Base-by-base conservation (phyloP, 2,113 vertebrate genomes). In the Prionailurus viverrinus region DNA sequence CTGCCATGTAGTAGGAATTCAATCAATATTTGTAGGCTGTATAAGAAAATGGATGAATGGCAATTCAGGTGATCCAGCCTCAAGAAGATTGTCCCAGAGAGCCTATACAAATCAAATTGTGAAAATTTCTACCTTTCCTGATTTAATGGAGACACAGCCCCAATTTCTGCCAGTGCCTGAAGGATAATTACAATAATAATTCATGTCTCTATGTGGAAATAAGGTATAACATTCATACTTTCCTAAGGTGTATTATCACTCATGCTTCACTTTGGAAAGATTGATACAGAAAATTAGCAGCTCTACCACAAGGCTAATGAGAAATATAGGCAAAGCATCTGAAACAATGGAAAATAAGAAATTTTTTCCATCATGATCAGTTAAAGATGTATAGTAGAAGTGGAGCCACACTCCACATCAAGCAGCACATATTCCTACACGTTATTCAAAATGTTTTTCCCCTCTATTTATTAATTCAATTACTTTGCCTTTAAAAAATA, bases 181-280 rank as follows among this genome's bases (percentile, higher is more conserved):
- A 94, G 45, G 39, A 91, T 91, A 97, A 98, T 97, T 96, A 93
- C n/a, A 97, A 95, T 95, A 95, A 97, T 98, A 61, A 95, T 65
- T 92, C 78, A 58, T 79, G 31, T 96, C 58, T 97, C 81, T 53
- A 53, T 89, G 89, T 94, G 33, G 53, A 96, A 97, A 96, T 92
- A 91, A 86, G 33, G 51, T 92, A 71, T 86, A 96, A 92, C 58
- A 92, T 66, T 95, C 41, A 55, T 33, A 82, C 31, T 94, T 96
- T 92, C 48, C 36, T 76, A 91, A 85, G 76, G 74, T 96, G 1
- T 66, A 95, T 83, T 85, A 88, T 29, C 7, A 0, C 7, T 45
- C 23, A 66, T 33, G 3, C 48, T 65, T 97, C 15, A 66, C 1
- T 1, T 97, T 76, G 48, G 41, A 89, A 94, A 81, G 63, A 69